A percentile compares a stretch with the other conserved stretches of the same genome.
Conservation (phyloP, 2,797 vertebrate genomes). For the Hippoglossus hippoglossus region DNA sequence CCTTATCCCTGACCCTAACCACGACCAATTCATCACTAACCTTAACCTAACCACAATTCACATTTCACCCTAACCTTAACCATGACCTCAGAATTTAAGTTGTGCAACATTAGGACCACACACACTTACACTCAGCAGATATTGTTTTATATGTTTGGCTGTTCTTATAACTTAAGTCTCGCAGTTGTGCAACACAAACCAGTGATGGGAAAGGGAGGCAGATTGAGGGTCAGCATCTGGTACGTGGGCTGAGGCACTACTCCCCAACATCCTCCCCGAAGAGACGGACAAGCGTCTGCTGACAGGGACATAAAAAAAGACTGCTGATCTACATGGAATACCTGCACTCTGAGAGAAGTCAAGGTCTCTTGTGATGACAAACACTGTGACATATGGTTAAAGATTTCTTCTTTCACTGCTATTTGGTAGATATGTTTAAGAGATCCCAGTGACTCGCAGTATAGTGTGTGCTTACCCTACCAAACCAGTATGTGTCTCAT, state of each 20-base stretch:
- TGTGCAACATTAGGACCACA: not conserved
- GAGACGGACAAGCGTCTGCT: constrained; percentile 34
- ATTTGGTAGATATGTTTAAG: too few species aligned
- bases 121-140: constrained; percentile 25
- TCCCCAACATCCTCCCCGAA: constrained; percentile 2
- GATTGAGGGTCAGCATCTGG: constrained; percentile 50
- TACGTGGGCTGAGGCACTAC: constrained; percentile 45
- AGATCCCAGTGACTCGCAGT: too few species aligned
- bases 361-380: not conserved
- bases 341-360: not conserved
- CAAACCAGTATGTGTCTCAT: too few species aligned
- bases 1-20: too few species aligned
- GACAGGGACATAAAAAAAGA: not conserved
- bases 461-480: too few species aligned
- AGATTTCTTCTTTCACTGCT: too few species aligned
- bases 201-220: constrained; percentile 21
- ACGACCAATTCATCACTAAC: too few species aligned
- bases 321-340: not conserved
- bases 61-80: too few species aligned
- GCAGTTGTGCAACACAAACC: constrained; percentile 40
- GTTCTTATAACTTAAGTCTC: too few species aligned
- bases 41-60: too few species aligned
- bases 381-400: too few species aligned
- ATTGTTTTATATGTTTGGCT: not conserved
- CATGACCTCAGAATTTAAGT: too few species aligned